A percentile compares a stretch with the other conserved stretches of the same genome.
phyloP scores from a whole-genome alignment of 2,797 vertebrate genomes.

The Pelodytes ibericus region DNA sequence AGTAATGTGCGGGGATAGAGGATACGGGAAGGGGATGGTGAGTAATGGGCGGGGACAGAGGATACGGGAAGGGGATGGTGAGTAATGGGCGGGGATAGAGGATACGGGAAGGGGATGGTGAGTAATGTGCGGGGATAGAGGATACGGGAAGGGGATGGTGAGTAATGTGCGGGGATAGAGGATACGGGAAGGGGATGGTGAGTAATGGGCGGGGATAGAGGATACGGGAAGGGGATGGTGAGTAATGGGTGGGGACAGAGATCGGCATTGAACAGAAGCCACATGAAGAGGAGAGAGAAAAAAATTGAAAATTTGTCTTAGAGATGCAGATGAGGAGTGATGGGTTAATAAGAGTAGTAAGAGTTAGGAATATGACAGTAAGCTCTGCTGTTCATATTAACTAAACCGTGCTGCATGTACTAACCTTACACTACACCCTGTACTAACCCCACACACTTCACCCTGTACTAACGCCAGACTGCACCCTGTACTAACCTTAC shows the following conservation, averaged over 20 bases:
- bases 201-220: no score
- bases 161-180: slow-evolving; percentile 24
- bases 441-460: not conserved
- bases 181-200: slow-evolving; percentile 11
- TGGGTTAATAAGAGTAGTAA: slow-evolving; percentile 35
- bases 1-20: not conserved
- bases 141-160: slow-evolving; percentile 6
- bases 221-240: no score
- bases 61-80: slow-evolving; percentile 19
- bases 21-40: slow-evolving; percentile 22
- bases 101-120: not conserved
- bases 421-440: no score
- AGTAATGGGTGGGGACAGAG: no score
- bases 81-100: slow-evolving; percentile 18
- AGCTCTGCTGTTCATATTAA: no score
- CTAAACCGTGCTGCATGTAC: no score
- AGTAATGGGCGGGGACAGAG: slow-evolving; percentile 37
- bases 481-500: not conserved
- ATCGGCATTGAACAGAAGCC: no score
- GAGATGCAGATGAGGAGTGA: not conserved
- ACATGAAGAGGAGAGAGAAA: not conserved
- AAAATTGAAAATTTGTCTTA: not conserved
- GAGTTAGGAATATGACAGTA: slow-evolving; percentile 9
- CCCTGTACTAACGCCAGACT: not conserved
- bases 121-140: slow-evolving; percentile 28